Conservation (phyloP, 2,113 vertebrate species). For the Scomber scombrus region DNA sequence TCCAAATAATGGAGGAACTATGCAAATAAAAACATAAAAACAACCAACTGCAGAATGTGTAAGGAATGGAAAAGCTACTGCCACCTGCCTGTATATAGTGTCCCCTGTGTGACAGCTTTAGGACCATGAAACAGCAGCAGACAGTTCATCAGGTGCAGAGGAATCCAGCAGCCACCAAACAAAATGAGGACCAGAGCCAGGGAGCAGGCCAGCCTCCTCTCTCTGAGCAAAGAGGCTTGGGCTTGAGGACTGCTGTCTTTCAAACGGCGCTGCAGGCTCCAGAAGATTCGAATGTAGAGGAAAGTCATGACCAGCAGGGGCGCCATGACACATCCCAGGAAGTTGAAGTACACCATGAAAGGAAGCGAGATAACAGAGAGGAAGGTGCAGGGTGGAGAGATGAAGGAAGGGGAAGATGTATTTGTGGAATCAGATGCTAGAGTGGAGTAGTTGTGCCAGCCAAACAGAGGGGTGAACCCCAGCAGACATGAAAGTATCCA, state of each 20-base stretch:
- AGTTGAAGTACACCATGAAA: slow-evolving; percentile 84
- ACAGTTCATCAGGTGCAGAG: slow-evolving; percentile 80
- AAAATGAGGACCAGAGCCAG: slow-evolving; percentile 74
- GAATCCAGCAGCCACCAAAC: slow-evolving; percentile 78
- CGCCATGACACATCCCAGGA: slow-evolving; percentile 72
- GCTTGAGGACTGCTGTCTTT: slow-evolving; percentile 61
- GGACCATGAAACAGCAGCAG: slow-evolving; percentile 52
- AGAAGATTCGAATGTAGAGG: slow-evolving; percentile 75
- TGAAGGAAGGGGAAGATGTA: slow-evolving; percentile 32
- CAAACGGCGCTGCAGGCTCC: slow-evolving; percentile 70
- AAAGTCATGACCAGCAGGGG: slow-evolving; percentile 78
- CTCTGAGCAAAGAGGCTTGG: slow-evolving; percentile 66
- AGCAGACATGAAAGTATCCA: slow-evolving; percentile 76
- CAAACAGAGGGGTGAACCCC: slow-evolving; percentile 74
- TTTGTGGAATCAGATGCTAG: slow-evolving; percentile 16
- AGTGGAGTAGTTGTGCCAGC: slow-evolving; percentile 66
- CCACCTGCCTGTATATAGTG: slow-evolving; percentile 65
- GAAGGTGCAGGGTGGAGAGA: slow-evolving; percentile 67
- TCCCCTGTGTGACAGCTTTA: slow-evolving; percentile 30
- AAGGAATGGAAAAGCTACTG: background rate
- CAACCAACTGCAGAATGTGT: background rate
- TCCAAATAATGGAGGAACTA: background rate
- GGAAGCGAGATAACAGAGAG: slow-evolving; percentile 70
- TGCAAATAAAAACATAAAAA: background rate
- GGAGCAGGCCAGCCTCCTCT: slow-evolving; percentile 74